Evolutionary conservation across 1,140 invertebrate genomes (phyloP).

Genomic region (Eubasilissa regina): DNA sequence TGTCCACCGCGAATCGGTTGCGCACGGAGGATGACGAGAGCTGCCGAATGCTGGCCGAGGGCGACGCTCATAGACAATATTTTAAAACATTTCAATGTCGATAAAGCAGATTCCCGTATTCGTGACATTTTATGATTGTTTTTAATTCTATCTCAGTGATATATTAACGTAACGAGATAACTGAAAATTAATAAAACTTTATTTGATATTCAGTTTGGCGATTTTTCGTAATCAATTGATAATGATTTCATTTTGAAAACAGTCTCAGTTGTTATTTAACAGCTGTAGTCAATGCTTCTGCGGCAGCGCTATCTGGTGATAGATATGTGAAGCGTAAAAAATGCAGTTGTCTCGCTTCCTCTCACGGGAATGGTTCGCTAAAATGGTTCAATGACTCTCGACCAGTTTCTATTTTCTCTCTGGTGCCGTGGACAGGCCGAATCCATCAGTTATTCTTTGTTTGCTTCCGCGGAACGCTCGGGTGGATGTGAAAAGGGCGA

Average conservation of each 20-base stretch:
- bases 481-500: conserved; percentile 40
- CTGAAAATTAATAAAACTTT: background rate
- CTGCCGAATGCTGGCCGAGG: background rate
- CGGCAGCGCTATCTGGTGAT: conserved; percentile 63
- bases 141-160: background rate
- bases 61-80: conserved; percentile 1
- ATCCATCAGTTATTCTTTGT: conserved; percentile 66
- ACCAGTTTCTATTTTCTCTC: conserved; percentile 73
- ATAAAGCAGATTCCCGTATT: conserved; percentile 11
- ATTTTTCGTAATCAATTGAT: background rate
- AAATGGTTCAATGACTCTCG: conserved; percentile 73
- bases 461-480: conserved; percentile 69
- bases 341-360: conserved; percentile 65
- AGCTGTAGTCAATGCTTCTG: conserved; percentile 45
- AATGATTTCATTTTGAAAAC: background rate
- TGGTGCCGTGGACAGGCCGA: conserved; percentile 62
- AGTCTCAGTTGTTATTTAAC: conserved; percentile 36
- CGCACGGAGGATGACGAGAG: background rate
- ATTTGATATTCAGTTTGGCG: background rate
- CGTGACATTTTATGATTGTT: background rate
- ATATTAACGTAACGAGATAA: background rate
- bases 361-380: conserved; percentile 62
- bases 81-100: background rate
- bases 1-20: background rate
- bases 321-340: conserved; percentile 26